phyloP scores from a whole-genome alignment of 1,140 invertebrate genomes.

The Heliconius hermathena region DNA sequence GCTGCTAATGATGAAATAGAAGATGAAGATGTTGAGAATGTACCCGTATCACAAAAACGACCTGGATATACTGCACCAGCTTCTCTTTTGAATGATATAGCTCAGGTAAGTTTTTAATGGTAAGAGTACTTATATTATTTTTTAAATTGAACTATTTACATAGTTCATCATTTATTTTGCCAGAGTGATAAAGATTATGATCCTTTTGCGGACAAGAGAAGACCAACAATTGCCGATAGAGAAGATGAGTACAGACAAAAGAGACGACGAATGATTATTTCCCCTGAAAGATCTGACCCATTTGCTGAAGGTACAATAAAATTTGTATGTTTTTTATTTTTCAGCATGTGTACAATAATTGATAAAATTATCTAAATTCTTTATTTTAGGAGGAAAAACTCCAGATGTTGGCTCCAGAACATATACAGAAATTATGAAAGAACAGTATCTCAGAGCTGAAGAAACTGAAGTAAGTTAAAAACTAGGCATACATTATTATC shows the following conservation, averaged over 20 bases:
- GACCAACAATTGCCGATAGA: constrained; percentile 95
- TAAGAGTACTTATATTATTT: not conserved
- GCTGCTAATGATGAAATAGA: constrained; percentile 96
- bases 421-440: constrained; percentile 98
- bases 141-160: not conserved
- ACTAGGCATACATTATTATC: not conserved
- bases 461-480: constrained; percentile 89
- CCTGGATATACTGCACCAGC: constrained; percentile 93
- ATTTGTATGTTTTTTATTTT: not conserved
- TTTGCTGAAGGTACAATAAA: constrained; percentile 94
- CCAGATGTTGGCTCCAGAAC: constrained; percentile 96
- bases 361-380: constrained; percentile 13
- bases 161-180: not conserved
- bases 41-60: constrained; percentile 86
- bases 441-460: constrained; percentile 93
- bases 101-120: constrained; percentile 84
- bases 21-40: constrained; percentile 94
- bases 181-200: constrained; percentile 96
- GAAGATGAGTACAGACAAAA: constrained; percentile 98
- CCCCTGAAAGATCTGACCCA: constrained; percentile 97
- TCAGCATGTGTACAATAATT: not conserved
- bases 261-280: constrained; percentile 94
- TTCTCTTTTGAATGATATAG: constrained; percentile 94
- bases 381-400: constrained; percentile 97
- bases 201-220: constrained; percentile 96